Evolutionary conservation across 2,797 vertebrate genomes (phyloP), one percentile per base, ranked within the genome.

Genomic region (Lacerta agilis): DNA sequence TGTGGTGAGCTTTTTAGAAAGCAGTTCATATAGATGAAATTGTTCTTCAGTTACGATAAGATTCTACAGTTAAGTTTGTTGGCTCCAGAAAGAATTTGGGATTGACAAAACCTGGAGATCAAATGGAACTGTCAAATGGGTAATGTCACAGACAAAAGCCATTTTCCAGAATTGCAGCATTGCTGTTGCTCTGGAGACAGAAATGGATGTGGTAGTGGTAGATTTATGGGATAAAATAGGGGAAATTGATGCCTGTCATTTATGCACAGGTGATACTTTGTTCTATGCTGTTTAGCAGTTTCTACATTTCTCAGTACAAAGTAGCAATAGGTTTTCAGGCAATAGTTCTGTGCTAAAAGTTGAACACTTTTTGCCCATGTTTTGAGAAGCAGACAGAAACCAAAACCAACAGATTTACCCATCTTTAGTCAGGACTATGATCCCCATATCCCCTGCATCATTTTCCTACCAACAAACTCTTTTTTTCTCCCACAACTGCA

Each of bases 111-210:
- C 5, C 55, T 67, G 33, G 45, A 43, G 69, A 78, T 86, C 20
- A 72, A 79, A 79, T 23, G 91, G 17, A 64, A 85, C 45, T 92
- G 86, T 86, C 86, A 77, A 77, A 55, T 55, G 49, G 86, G 76
- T 17, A 67, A 88, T 79, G 87, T 2, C 23, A 72, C 81, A 78
- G 72, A 9, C 86, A 82, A 94, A 87, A 91, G 55, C 36, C 83
- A 92, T 82, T 83, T 95, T 87, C 66, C 81, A 94, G 73, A 91
- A 90, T 87, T 61, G 43, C 5, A 5, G 69, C 8, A 45, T 90
- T 90, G 85, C 78, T 80, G 95, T 96, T 95, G 89, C 96, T 73
- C 0, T 96, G 95, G 96, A 95, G 94, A 96, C 93, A 91, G 88
- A 0, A 38, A 93, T 13, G 11, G 10, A n/a, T 76, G 0, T 15